A percentile compares a stretch with the other conserved stretches of the same genome.
Conservation (phyloP, 2,888 invertebrate genomes). For the Tenthredo scrophulariae region DNA sequence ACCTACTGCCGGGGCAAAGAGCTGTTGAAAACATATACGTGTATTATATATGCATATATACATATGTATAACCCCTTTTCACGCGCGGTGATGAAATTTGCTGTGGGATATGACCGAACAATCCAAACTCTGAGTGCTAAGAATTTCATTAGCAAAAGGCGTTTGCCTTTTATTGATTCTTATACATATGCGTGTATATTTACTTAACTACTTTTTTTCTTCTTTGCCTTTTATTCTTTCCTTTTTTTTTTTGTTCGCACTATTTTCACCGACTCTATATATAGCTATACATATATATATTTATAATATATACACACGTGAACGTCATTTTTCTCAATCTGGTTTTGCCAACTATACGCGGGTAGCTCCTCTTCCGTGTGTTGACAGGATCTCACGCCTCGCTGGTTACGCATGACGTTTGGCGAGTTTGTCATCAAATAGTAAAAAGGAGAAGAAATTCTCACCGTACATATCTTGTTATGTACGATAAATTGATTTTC, state of each 20-base stretch:
- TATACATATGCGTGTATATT: not conserved
- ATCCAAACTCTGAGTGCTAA: slow-evolving; percentile 37
- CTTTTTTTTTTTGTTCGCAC: slow-evolving; percentile 27
- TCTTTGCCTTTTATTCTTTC: not conserved
- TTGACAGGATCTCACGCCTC: slow-evolving; percentile 43
- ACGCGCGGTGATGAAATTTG: slow-evolving; percentile 42
- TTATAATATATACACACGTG: not conserved
- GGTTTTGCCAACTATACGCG: slow-evolving; percentile 15
- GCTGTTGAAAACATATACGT: slow-evolving; percentile 36
- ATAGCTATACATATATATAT: too few relatives aligned
- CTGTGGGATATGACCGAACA: slow-evolving; percentile 23
- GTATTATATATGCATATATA: not conserved
- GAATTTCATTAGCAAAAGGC: slow-evolving; percentile 43
- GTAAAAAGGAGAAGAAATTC: not conserved
- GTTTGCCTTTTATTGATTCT: slow-evolving; percentile 47
- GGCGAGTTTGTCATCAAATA: slow-evolving; percentile 6
- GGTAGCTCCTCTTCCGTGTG: not conserved
- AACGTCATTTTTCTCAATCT: slow-evolving; percentile 38
- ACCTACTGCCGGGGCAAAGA: slow-evolving; percentile 20
- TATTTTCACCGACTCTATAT: not conserved
- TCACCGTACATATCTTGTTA: not conserved
- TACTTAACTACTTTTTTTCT: slow-evolving; percentile 25
- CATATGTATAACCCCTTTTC: slow-evolving; percentile 30
- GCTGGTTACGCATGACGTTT: slow-evolving; percentile 26
- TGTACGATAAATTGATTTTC: not conserved